Percentiles rank a stretch among this genome's conserved stretches.
Conservation (phyloP, 2,113 vertebrate genomes). For the Chroicocephalus ridibundus region DNA sequence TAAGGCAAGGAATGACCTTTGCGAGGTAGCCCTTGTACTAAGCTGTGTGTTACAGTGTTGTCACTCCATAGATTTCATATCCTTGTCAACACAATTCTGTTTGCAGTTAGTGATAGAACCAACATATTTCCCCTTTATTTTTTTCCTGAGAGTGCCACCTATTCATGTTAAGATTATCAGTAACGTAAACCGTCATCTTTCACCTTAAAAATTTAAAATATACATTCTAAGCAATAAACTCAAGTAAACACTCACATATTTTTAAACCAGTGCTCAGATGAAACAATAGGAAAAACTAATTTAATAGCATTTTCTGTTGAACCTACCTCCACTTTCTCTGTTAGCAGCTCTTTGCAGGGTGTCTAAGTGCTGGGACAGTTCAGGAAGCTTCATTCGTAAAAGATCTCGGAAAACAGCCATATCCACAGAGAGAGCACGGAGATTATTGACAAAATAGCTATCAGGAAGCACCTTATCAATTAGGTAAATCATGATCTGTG, state of each 20-base stretch:
- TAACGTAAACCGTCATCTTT: background rate
- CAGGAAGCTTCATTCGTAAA: conserved; percentile 84
- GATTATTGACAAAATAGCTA: conserved; percentile 98
- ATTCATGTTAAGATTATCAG: background rate
- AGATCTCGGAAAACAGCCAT: conserved; percentile 92
- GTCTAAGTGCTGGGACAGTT: conserved; percentile 86
- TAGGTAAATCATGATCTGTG: conserved; percentile 97
- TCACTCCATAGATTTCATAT: background rate
- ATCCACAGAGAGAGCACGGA: conserved; percentile 92
- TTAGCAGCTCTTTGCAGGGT: conserved; percentile 85
- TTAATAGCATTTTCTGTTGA: background rate
- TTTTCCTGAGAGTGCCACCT: background rate
- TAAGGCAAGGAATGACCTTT: background rate
- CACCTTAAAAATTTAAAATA: background rate
- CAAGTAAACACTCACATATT: background rate
- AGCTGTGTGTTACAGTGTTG: background rate
- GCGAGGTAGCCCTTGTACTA: background rate
- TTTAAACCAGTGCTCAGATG: background rate
- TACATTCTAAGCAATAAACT: background rate
- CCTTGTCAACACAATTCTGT: background rate
- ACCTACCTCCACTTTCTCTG: conserved; percentile 82
- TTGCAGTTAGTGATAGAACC: background rate
- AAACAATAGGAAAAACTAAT: background rate
- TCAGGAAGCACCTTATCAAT: conserved; percentile 98
- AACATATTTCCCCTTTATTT: background rate